Evolutionary conservation across 2,797 vertebrate species (phyloP).

Genomic region (Pantherophis alleghaniensis): DNA sequence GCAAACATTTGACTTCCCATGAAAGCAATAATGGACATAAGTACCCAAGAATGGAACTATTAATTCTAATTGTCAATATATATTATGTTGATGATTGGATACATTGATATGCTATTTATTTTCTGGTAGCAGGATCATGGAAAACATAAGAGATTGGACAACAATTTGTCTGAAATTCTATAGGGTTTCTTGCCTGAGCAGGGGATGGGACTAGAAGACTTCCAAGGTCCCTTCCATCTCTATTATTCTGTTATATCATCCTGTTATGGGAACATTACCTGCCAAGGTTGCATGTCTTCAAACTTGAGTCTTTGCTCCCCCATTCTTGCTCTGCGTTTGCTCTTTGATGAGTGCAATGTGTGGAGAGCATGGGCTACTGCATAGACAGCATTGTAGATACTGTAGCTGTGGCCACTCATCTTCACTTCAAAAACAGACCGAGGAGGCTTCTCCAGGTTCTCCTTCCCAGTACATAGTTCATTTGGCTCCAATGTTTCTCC

Average conservation of each 20-base stretch:
- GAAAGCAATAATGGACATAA: neutral
- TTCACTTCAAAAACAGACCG: neutral
- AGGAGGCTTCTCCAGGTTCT: neutral
- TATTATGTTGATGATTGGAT: neutral
- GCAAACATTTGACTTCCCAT: neutral
- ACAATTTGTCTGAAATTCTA: neutral
- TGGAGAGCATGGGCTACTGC: neutral
- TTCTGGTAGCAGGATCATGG: neutral
- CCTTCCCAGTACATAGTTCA: neutral
- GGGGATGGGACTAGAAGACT: neutral
- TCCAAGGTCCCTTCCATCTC: neutral
- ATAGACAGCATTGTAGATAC: neutral
- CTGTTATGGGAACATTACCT: neutral
- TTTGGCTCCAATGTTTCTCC: neutral
- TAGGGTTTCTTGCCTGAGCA: neutral
- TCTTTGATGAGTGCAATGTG: neutral
- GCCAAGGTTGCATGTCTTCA: neutral
- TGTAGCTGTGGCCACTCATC: neutral
- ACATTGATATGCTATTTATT: too few species aligned
- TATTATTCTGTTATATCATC: neutral
- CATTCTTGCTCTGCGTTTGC: neutral
- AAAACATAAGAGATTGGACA: neutral
- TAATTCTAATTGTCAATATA: neutral
- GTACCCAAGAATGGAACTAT: neutral
- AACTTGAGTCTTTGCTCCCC: rapidly evolving